Conservation (phyloP, 2,888 invertebrate species). For the Peribatodes rhomboidaria region DNA sequence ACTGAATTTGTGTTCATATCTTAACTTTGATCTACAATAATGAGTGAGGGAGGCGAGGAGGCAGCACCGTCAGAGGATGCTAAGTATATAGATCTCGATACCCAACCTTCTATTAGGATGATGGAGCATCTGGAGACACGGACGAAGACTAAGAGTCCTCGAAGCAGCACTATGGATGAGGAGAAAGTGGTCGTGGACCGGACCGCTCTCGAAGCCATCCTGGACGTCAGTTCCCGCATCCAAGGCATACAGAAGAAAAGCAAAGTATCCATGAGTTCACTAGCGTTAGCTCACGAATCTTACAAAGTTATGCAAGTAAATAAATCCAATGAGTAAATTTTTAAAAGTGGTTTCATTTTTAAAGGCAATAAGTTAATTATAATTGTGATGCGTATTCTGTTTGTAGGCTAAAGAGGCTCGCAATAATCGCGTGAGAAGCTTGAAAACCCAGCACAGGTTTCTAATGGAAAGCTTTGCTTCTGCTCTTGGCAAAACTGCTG, state of each 20-base stretch:
- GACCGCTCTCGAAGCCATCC: slow-evolving; percentile 76
- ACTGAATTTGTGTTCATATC: background rate
- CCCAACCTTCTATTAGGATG: slow-evolving; percentile 32
- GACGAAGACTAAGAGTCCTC: background rate
- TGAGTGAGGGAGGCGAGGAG: slow-evolving; percentile 59
- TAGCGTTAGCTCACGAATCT: slow-evolving; percentile 75
- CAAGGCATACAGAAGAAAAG: slow-evolving; percentile 75
- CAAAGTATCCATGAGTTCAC: slow-evolving; percentile 74
- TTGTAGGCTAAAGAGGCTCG: slow-evolving; percentile 88
- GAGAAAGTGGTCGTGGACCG: slow-evolving; percentile 70
- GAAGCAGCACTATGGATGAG: slow-evolving; percentile 38
- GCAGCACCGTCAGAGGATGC: slow-evolving; percentile 43
- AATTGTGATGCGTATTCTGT: slow-evolving; percentile 43
- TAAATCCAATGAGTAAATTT: slow-evolving; percentile 44
- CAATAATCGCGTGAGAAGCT: slow-evolving; percentile 74
- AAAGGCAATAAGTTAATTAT: slow-evolving; percentile 13
- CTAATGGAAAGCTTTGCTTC: slow-evolving; percentile 89
- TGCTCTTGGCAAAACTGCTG: slow-evolving; percentile 81
- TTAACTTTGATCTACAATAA: slow-evolving; percentile 38
- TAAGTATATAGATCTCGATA: slow-evolving; percentile 33
- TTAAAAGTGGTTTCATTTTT: slow-evolving; percentile 56
- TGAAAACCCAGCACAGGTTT: slow-evolving; percentile 87
- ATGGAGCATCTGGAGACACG: slow-evolving; percentile 35
- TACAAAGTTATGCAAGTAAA: slow-evolving; percentile 85
- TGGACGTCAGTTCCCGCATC: slow-evolving; percentile 74